Evolutionary conservation across 2,888 invertebrate genomes (phyloP), one percentile per base, ranked within the genome.

Genomic region (Pristionchus fissidentatus): DNA sequence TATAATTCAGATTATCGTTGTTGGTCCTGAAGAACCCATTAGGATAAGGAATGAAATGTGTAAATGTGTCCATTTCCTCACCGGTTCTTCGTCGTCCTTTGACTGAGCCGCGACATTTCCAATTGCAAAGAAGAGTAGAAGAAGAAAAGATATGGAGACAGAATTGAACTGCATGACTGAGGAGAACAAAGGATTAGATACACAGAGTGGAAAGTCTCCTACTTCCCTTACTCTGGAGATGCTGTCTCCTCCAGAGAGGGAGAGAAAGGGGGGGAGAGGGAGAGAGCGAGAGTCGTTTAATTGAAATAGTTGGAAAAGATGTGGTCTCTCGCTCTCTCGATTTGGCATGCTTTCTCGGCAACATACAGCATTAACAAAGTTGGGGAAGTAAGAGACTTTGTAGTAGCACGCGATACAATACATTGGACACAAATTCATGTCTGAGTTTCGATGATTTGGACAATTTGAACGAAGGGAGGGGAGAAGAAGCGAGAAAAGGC

Each of bases 41-140:
- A 57, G 1, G 32, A 29, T 8, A 1, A 2, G 5, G 26, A 57
- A 15, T 4, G 26, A 7, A 55, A 55, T 55, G n/a, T 7, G 55
- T n/a, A 13, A 4, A 55, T 4, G n/a, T 22, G 55, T 55, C 15
- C 7, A 15, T 19, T 35, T 22, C 41, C 70, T 70, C 13, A 70
- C 70, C n/a, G n/a, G 38, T 49, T 77, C 75, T 26, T 77, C 75
- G 35, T 77, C 75, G 22, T 77, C 75, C n/a, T 49, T 77, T 1
- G 75, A 77, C 35, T 77, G 75, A 0, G 75, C 46, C 2, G 32
- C n/a, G 3, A 41, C 35, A 4, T 10, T 8, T 15, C 49, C 35
- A 7, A 77, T 10, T 22, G 35, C 29, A 5, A 77, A 32, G 7
- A 49, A 41, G 22, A 77, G 13, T 3, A 41, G 13, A 13, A 49